These are phyloP conservation scores for Anarhynchus alexandrinus DNA, from an alignment of 2,113 vertebrate species.

Conservation along the genomic window DNA sequence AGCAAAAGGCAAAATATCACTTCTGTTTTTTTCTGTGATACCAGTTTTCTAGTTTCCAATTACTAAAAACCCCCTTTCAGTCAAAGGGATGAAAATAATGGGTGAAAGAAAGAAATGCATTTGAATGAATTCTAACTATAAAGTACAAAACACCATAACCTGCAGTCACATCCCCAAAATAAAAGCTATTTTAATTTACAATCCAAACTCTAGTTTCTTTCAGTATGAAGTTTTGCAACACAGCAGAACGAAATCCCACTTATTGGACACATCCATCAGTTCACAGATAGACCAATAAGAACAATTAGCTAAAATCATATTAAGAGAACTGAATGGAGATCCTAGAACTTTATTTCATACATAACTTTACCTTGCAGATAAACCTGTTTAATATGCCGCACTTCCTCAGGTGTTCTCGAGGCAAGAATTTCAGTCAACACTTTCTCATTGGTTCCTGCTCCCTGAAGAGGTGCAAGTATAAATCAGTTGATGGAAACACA, in stretches of 20 bases:
- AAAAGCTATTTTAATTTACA: background rate
- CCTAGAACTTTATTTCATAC: background rate
- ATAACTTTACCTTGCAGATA: constrained; percentile 87
- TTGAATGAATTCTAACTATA: background rate
- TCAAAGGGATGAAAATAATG: background rate
- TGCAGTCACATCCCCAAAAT: background rate
- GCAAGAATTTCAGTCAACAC: constrained; percentile 92
- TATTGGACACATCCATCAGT: background rate
- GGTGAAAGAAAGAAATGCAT: background rate
- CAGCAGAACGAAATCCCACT: background rate
- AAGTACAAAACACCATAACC: background rate
- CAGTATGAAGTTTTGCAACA: background rate
- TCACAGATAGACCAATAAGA: background rate
- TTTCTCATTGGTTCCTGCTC: constrained; percentile 90
- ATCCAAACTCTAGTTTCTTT: background rate
- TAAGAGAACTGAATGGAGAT: background rate
- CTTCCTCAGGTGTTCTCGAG: constrained; percentile 83
- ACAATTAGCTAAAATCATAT: background rate
- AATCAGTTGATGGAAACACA: background rate
- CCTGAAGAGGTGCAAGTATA: constrained; percentile 66
- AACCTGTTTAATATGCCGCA: constrained; percentile 81
- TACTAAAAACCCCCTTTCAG: background rate
- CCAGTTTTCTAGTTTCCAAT: background rate
- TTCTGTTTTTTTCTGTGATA: background rate
- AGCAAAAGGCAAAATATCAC: background rate